Evolutionary conservation across 2,113 vertebrate species (phyloP).

Genomic region (Potamarius usumacintae): DNA sequence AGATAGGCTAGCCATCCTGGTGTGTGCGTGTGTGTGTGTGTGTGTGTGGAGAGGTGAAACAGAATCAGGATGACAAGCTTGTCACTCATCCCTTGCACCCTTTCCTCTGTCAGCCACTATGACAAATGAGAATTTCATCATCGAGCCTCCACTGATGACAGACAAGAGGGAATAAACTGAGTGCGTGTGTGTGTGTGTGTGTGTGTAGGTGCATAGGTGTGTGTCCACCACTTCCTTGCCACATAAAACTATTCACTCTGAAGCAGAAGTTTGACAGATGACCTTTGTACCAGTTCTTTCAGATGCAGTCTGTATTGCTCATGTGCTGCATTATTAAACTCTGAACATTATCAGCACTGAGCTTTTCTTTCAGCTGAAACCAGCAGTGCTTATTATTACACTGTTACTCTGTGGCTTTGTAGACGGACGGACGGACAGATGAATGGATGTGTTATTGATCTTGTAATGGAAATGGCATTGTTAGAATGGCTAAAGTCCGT

Average conservation of each 20-base stretch:
- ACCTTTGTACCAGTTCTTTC: background rate
- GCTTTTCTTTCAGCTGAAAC: background rate
- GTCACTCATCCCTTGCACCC: constrained; percentile 33
- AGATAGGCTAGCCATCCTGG: background rate
- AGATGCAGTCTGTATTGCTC: background rate
- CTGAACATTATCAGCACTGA: background rate
- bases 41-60: constrained; percentile 44
- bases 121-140: constrained; percentile 67
- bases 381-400: background rate
- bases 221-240: background rate
- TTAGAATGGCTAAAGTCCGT: no score
- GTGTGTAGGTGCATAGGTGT: background rate
- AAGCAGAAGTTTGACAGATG: background rate
- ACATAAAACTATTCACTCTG: background rate
- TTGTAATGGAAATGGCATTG: no score
- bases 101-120: constrained; percentile 53
- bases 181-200: constrained; percentile 29
- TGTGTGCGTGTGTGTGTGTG: constrained; percentile 17
- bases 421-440: background rate
- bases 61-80: constrained; percentile 51
- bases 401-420: background rate
- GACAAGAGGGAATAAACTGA: constrained; percentile 36
- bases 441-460: background rate
- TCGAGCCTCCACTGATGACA: constrained; percentile 51
- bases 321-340: background rate